Percentiles rank a stretch among this genome's conserved stretches.
These are phyloP conservation scores for Nephila pilipes DNA, from an alignment of 1,140 invertebrate genomes.

Conservation along the genomic window DNA sequence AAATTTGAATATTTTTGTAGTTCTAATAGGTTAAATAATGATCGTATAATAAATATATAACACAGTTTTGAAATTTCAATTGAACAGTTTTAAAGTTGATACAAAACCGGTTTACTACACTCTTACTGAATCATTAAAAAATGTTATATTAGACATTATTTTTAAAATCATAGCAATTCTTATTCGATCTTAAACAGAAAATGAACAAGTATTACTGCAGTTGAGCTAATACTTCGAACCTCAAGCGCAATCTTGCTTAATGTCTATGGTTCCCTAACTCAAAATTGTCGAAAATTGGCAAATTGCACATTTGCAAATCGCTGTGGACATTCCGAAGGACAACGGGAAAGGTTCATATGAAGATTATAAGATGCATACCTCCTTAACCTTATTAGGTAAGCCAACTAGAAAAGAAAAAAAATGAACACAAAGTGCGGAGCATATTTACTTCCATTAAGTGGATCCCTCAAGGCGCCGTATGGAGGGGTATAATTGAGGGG, in stretches of 20 bases:
- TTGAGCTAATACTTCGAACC: too few relatives aligned
- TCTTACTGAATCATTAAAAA: too few relatives aligned
- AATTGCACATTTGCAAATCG: neutral
- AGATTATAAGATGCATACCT: neutral
- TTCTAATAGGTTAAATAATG: too few relatives aligned
- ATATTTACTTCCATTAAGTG: conserved; percentile 4
- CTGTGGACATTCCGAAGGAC: conserved; percentile 4
- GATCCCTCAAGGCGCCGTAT: neutral
- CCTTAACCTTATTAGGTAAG: neutral
- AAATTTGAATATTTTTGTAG: too few relatives aligned
- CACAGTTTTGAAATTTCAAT: too few relatives aligned
- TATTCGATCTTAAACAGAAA: neutral
- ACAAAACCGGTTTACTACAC: too few relatives aligned
- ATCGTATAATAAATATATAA: too few relatives aligned
- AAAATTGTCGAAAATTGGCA: neutral
- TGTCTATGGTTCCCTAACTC: neutral
- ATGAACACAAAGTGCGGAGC: neutral
- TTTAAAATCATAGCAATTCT: neutral
- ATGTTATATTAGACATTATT: too few relatives aligned
- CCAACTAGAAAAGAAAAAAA: neutral
- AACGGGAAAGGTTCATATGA: neutral
- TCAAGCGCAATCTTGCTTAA: too few relatives aligned
- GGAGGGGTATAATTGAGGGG: conserved; percentile 4
- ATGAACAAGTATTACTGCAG: too few relatives aligned
- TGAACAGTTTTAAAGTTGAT: too few relatives aligned